Percentiles rank a stretch among this genome's conserved stretches.
Conservation (phyloP, 2,888 invertebrate species). For the Lithophane leautieri region DNA sequence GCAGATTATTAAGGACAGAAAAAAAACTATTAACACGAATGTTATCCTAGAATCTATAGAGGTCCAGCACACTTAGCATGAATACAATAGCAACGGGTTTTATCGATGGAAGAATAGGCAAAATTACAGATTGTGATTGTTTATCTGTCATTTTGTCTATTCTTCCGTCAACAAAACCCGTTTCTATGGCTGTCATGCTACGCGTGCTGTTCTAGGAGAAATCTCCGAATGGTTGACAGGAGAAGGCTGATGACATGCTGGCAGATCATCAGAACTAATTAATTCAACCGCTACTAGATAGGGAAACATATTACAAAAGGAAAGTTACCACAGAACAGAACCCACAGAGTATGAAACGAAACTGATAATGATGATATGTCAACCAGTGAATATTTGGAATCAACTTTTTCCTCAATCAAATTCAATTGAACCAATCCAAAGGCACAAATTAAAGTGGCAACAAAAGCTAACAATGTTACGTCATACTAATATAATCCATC, state of each 20-base stretch:
- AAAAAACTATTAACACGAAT: not conserved
- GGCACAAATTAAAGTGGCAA: slow-evolving; percentile 32
- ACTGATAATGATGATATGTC: not conserved
- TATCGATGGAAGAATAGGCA: too few relatives aligned
- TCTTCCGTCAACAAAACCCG: too few relatives aligned
- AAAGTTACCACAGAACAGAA: not conserved
- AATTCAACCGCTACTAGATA: too few relatives aligned
- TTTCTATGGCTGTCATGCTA: too few relatives aligned
- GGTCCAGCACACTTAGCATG: too few relatives aligned
- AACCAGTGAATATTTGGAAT: slow-evolving; percentile 1
- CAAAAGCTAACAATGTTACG: slow-evolving; percentile 46
- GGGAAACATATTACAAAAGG: not conserved
- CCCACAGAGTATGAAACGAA: not conserved
- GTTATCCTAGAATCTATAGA: too few relatives aligned
- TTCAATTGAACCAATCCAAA: slow-evolving; percentile 26
- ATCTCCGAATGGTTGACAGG: too few relatives aligned
- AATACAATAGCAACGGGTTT: too few relatives aligned
- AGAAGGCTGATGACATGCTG: not conserved
- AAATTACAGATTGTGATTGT: too few relatives aligned
- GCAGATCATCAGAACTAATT: not conserved
- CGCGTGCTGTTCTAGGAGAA: not conserved
- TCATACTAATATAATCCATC: slow-evolving; percentile 60
- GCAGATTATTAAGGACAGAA: not conserved
- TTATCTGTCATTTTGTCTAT: too few relatives aligned
- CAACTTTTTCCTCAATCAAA: slow-evolving; percentile 36